Evolutionary conservation across 1,140 invertebrate genomes (phyloP).

Genomic region (Drosophila micromelanica): DNA sequence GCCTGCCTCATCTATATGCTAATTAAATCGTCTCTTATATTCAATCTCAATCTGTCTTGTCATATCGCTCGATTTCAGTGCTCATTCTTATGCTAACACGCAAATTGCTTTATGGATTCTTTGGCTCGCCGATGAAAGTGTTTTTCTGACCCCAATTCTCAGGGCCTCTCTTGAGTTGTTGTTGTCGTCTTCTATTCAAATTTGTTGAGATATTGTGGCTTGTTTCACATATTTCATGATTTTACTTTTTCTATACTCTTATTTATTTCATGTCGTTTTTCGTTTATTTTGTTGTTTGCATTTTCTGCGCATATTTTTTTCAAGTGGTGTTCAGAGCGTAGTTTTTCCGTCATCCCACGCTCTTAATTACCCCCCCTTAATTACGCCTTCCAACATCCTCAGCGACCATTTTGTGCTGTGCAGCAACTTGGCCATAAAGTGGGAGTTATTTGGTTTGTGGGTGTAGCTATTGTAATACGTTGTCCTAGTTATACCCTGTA

Average conservation of each 20-base stretch:
- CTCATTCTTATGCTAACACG: slow-evolving; percentile 54
- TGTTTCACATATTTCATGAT: slow-evolving; percentile 64
- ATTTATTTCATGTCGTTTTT: background rate
- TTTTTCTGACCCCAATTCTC: slow-evolving; percentile 59
- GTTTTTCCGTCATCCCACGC: slow-evolving; percentile 50
- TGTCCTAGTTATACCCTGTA: slow-evolving; percentile 20
- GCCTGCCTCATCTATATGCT: slow-evolving; percentile 43
- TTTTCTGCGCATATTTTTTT: slow-evolving; percentile 50
- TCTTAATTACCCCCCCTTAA: slow-evolving; percentile 62
- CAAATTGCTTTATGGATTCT: slow-evolving; percentile 41
- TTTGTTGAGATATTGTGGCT: slow-evolving; percentile 32
- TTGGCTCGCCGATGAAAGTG: slow-evolving; percentile 46
- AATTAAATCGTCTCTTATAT: slow-evolving; percentile 42
- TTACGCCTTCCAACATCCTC: slow-evolving; percentile 40
- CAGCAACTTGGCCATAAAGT: slow-evolving; percentile 26
- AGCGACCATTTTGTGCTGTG: slow-evolving; percentile 13
- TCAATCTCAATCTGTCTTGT: slow-evolving; percentile 34
- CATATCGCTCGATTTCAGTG: slow-evolving; percentile 39
- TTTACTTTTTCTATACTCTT: slow-evolving; percentile 43
- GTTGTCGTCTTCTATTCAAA: slow-evolving; percentile 42
- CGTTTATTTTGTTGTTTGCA: slow-evolving; percentile 32
- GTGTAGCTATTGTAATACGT: slow-evolving; percentile 8
- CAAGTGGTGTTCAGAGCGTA: slow-evolving; percentile 23
- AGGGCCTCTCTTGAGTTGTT: slow-evolving; percentile 6
- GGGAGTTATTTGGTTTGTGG: background rate